phyloP scores from a whole-genome alignment of 2,797 vertebrate genomes.

The Kryptolebias ocellatus region DNA sequence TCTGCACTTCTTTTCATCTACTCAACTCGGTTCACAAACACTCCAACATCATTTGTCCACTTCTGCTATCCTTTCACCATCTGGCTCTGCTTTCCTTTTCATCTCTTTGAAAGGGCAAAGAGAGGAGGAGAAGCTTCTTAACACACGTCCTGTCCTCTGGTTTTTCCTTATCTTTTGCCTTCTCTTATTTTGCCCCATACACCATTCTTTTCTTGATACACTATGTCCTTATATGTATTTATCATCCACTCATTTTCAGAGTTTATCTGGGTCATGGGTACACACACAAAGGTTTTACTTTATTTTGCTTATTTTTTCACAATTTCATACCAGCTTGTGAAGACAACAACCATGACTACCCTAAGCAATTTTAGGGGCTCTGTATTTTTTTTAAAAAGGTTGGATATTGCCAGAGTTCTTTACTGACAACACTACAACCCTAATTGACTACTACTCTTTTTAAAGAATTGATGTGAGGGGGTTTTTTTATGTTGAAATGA shows the following conservation, averaged over 20 bases:
- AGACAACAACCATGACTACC: too few species aligned
- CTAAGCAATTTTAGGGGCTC: not conserved
- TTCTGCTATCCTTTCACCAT: constrained; percentile 25
- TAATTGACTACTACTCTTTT: too few species aligned
- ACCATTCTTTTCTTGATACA: not conserved
- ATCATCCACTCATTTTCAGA: constrained; percentile 10
- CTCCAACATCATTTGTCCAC: constrained; percentile 27
- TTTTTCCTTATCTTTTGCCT: constrained; percentile 4
- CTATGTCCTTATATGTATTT: constrained; percentile 7
- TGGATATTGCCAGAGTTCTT: not conserved
- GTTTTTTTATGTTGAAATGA: too few species aligned
- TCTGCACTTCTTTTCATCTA: constrained; percentile 14
- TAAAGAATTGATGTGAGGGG: too few species aligned
- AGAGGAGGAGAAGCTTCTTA: constrained; percentile 23
- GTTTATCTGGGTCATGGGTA: not conserved
- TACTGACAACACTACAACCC: too few species aligned
- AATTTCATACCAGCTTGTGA: too few species aligned
- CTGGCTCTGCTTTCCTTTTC: constrained; percentile 35
- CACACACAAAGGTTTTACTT: not conserved
- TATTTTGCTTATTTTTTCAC: too few species aligned
- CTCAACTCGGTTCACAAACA: constrained; percentile 15
- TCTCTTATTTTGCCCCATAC: constrained; percentile 3
- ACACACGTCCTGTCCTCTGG: constrained; percentile 6
- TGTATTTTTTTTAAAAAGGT: not conserved
- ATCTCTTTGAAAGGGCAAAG: constrained; percentile 43